Base-by-base conservation (phyloP, 2,113 vertebrate genomes). In the Mastomys coucha region DNA sequence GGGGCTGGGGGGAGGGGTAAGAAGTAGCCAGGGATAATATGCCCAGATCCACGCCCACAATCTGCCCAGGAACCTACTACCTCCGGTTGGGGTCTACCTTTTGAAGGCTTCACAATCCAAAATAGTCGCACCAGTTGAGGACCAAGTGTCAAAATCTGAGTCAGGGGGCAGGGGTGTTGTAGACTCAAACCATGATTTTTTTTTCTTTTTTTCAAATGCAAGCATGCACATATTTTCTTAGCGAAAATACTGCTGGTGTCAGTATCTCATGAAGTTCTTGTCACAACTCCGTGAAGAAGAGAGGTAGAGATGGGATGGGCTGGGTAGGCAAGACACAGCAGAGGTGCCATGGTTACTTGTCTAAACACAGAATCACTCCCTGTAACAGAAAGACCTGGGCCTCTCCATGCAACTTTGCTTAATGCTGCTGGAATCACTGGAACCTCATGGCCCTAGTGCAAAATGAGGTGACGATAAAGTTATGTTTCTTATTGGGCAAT, bases 351-450 rank as follows among this genome's bases (percentile, higher is more conserved):
- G n/a, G 13, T 3, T 4, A 10, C 26, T 49, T 63, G 63, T 11
- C 72, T 75, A 10, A 45, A 45, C n/a, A 45, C 36, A 39, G 26
- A 26, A 10, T 20, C 20, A 1, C 73, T 16, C 1, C 14, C 58
- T 28, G 31, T 20, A 42, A 7, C 56, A 42, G 60, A 65, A 67
- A 45, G 42, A 53, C 19, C 75, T 51, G 8, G 16, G 42, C 77
- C 85, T 14, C 2, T 69, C 22, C 45, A 49, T 36, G 12, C 20
- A 51, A 75, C 16, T 36, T 72, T 0, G 63, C 58, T 12, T 13
- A 1, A 42, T 2, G 20, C 8, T 31, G 0, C 0, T 3, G 49
- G 63, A 26, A 45, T 76, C 85, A 10, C 7, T 5, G 0, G 67
- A 67, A 24, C 53, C 51, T 87, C 12, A 14, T 75, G 82, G n/a